Conservation (phyloP, 2,797 vertebrate genomes). For the Schizothorax lantsangensis region DNA sequence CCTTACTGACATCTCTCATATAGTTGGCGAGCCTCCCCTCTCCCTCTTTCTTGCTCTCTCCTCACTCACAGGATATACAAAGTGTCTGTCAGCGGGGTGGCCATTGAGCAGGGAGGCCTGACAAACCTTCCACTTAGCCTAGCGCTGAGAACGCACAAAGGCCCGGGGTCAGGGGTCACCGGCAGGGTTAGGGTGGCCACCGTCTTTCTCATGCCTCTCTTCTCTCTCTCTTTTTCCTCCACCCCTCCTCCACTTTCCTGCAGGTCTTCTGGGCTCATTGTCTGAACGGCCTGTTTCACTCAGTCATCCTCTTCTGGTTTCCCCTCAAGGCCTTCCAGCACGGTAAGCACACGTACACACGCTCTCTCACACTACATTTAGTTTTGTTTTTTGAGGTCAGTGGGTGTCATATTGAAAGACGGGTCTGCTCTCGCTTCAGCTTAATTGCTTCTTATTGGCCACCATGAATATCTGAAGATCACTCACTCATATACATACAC, state of each 20-base stretch:
- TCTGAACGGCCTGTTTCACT: conserved; percentile 99
- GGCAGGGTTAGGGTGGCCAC: conserved; percentile 86
- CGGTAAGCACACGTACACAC: conserved; percentile 86
- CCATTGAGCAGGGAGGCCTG: conserved; percentile 85
- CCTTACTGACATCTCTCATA: neutral
- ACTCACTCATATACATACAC: conserved; percentile 22
- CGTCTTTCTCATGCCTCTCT: conserved; percentile 89
- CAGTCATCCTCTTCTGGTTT: conserved; percentile 99
- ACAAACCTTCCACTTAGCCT: conserved; percentile 95
- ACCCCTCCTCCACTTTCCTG: conserved; percentile 67
- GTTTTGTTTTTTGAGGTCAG: conserved; percentile 19
- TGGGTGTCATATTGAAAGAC: conserved; percentile 23
- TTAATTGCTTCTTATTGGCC: conserved; percentile 57
- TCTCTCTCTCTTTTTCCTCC: conserved; percentile 68
- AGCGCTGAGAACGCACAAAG: conserved; percentile 88
- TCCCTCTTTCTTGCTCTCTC: conserved; percentile 11
- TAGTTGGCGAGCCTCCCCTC: conserved; percentile 27
- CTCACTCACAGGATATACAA: conserved; percentile 81
- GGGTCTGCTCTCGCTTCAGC: conserved; percentile 31
- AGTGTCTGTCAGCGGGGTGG: conserved; percentile 91
- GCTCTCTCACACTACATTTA: conserved; percentile 51
- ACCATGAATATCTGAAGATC: conserved; percentile 64
- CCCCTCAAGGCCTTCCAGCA: conserved; percentile 97
- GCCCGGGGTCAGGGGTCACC: conserved; percentile 88
- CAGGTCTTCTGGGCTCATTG: conserved; percentile 99